Conservation (phyloP, 2,113 vertebrate species). For the Vicugna pacos region DNA sequence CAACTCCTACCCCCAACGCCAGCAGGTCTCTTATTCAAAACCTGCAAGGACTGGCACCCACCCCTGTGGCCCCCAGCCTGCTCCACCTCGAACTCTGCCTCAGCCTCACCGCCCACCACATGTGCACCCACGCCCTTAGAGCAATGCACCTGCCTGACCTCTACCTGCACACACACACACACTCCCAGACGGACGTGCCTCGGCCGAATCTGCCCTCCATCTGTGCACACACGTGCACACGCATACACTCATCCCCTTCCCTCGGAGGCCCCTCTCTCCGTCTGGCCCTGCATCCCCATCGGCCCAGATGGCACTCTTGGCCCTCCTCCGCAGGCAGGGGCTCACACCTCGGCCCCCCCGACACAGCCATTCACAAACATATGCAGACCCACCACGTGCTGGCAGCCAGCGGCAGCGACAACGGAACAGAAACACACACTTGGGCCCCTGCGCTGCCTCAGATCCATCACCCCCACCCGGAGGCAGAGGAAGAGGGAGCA, state of each 20-base stretch:
- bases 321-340: slow-evolving; percentile 56
- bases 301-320: slow-evolving; percentile 54
- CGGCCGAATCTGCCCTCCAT: neutral
- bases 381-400: slow-evolving; percentile 9
- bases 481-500: neutral
- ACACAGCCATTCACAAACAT: slow-evolving; percentile 68
- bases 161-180: neutral
- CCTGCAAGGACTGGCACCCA: neutral
- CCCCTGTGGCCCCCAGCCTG: neutral
- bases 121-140: neutral
- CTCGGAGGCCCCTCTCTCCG: neutral
- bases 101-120: neutral
- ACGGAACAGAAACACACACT: neutral
- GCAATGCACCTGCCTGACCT: neutral
- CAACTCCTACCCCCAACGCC: neutral
- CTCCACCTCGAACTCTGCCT: neutral
- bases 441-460: neutral
- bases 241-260: neutral
- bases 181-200: neutral
- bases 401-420: neutral
- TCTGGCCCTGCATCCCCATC: slow-evolving; percentile 36
- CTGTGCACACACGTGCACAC: neutral
- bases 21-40: neutral
- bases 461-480: neutral
- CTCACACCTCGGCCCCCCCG: slow-evolving; percentile 65